phyloP scores from a whole-genome alignment of 2,797 vertebrate species.

The Anolis apletophallus region DNA sequence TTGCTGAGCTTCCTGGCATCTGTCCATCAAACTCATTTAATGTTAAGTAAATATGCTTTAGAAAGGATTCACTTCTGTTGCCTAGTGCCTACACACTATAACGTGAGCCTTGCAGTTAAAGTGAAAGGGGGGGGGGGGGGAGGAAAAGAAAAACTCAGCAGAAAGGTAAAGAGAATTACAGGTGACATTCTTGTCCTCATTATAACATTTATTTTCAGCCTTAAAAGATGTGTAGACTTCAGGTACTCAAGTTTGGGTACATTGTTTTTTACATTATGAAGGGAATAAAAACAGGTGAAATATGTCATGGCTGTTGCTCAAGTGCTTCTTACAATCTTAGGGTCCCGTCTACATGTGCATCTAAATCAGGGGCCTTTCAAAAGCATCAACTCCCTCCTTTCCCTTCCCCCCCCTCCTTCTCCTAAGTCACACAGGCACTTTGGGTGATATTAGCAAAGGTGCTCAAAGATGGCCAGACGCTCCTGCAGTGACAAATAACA shows the following conservation, averaged over 20 bases:
- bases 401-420: too few species aligned
- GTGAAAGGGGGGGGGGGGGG: conserved; percentile 11
- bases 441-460: too few species aligned
- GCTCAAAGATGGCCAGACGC: too few species aligned
- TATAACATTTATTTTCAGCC: conserved; percentile 35
- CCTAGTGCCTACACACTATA: conserved; percentile 54
- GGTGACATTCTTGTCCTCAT: neutral
- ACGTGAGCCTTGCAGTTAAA: conserved; percentile 37
- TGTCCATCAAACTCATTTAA: conserved; percentile 63
- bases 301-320: neutral
- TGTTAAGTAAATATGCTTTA: conserved; percentile 49
- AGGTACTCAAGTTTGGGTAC: neutral
- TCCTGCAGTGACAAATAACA: too few species aligned
- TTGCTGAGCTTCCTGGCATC: conserved; percentile 48
- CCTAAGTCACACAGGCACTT: too few species aligned
- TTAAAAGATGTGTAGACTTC: neutral
- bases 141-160: conserved; percentile 16
- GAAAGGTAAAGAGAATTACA: conserved; percentile 21
- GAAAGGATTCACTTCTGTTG: conserved; percentile 23
- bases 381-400: too few species aligned
- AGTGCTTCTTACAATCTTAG: neutral
- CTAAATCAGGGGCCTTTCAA: too few species aligned
- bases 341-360: too few species aligned
- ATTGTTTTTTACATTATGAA: neutral
- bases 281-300: too few species aligned